Conservation (phyloP, 2,888 invertebrate genomes). For the Junonia oenone region DNA sequence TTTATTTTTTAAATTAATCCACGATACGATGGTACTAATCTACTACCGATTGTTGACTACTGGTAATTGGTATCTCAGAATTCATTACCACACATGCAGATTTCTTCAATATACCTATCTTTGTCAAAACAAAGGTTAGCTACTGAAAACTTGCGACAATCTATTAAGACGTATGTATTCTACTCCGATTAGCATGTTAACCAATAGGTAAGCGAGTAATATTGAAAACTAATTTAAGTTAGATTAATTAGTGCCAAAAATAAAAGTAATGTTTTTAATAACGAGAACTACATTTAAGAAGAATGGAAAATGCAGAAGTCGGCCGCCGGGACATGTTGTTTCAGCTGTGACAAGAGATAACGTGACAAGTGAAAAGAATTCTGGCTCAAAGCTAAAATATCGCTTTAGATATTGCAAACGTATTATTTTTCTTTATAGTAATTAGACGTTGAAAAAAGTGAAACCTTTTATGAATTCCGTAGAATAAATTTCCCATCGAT, state of each 20-base stretch:
- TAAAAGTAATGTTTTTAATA: not conserved
- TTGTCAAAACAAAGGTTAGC: too few species aligned
- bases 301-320: conserved; percentile 3
- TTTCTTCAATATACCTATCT: too few species aligned
- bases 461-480: not conserved
- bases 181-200: too few species aligned
- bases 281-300: not conserved
- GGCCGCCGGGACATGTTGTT: conserved; percentile 21
- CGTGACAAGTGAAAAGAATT: conserved; percentile 16
- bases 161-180: too few species aligned
- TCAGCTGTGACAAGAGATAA: conserved; percentile 19
- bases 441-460: not conserved
- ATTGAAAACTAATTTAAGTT: too few species aligned
- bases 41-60: too few species aligned
- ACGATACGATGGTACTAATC: too few species aligned
- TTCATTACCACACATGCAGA: too few species aligned
- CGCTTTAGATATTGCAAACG: not conserved
- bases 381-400: conserved; percentile 8
- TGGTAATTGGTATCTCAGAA: too few species aligned
- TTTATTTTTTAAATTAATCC: too few species aligned
- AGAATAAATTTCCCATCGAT: not conserved
- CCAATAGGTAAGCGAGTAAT: too few species aligned
- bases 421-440: not conserved
- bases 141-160: too few species aligned
- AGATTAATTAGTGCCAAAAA: not conserved